Evolutionary conservation across 1,140 invertebrate species (phyloP).

Genomic region (Spodoptera frugiperda): DNA sequence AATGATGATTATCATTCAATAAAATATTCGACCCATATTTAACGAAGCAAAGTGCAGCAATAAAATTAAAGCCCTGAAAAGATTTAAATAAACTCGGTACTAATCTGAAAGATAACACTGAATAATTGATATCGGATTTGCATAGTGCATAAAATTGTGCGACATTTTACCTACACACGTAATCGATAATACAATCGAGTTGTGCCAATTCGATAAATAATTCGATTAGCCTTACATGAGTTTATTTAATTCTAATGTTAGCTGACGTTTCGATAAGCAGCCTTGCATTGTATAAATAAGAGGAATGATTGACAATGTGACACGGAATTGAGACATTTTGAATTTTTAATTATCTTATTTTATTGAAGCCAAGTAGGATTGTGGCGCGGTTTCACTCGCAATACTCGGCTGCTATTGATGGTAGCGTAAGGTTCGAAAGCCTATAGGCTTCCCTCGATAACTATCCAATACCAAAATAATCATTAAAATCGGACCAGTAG

Average conservation of each 20-base stretch:
- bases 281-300: conserved; percentile 1
- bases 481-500: too few relatives aligned
- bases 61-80: background rate
- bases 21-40: too few relatives aligned
- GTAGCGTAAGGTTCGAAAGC: too few relatives aligned
- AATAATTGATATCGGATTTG: conserved; percentile 8
- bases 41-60: background rate
- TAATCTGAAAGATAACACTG: background rate
- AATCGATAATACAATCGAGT: background rate
- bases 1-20: too few relatives aligned
- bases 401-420: too few relatives aligned
- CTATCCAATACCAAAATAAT: too few relatives aligned
- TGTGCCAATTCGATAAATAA: conserved; percentile 10
- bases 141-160: background rate
- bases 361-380: too few relatives aligned
- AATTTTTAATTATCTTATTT: background rate
- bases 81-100: background rate
- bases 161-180: too few relatives aligned
- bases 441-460: too few relatives aligned
- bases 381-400: too few relatives aligned
- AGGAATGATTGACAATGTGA: conserved; percentile 1
- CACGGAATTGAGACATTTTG: conserved; percentile 4
- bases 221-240: background rate
- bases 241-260: conserved; percentile 9
- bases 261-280: background rate